Evolutionary conservation across 2,888 invertebrate genomes (phyloP).

Genomic region (Pollenia griseotomentosa): DNA sequence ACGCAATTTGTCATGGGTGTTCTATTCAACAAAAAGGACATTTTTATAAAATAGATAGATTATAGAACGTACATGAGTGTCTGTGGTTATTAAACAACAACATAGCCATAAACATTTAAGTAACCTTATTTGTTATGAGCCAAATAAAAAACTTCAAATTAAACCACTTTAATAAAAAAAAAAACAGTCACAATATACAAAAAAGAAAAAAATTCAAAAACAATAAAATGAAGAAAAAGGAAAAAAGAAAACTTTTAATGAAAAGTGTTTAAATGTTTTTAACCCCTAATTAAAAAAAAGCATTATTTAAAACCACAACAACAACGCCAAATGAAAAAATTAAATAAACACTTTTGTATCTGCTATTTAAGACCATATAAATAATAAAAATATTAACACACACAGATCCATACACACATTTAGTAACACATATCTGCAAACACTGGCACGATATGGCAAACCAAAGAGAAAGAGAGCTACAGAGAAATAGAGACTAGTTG

Average conservation of each 20-base stretch:
- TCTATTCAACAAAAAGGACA: conserved; percentile 20
- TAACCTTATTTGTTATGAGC: conserved; percentile 63
- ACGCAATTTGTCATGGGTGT: neutral
- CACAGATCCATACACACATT: neutral
- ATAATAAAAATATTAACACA: conserved; percentile 53
- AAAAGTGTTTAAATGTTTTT: conserved; percentile 65
- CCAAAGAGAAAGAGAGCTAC: conserved; percentile 20
- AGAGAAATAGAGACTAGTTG: neutral
- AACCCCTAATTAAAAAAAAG: conserved; percentile 36
- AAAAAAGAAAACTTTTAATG: conserved; percentile 22
- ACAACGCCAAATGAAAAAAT: conserved; percentile 36
- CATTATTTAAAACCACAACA: neutral
- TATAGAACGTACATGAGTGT: neutral
- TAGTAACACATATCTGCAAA: neutral
- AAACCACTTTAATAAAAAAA: conserved; percentile 54
- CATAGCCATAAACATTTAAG: conserved; percentile 56
- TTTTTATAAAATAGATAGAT: conserved; percentile 20
- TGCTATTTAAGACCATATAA: conserved; percentile 65
- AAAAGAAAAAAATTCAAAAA: conserved; percentile 4
- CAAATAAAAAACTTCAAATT: conserved; percentile 53
- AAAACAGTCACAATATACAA: neutral
- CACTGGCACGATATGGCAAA: conserved; percentile 23
- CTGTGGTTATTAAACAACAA: conserved; percentile 26
- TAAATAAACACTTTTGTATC: conserved; percentile 67
- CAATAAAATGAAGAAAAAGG: conserved; percentile 3